Conservation (phyloP, 2,113 vertebrate genomes). For the Callospermophilus lateralis region DNA sequence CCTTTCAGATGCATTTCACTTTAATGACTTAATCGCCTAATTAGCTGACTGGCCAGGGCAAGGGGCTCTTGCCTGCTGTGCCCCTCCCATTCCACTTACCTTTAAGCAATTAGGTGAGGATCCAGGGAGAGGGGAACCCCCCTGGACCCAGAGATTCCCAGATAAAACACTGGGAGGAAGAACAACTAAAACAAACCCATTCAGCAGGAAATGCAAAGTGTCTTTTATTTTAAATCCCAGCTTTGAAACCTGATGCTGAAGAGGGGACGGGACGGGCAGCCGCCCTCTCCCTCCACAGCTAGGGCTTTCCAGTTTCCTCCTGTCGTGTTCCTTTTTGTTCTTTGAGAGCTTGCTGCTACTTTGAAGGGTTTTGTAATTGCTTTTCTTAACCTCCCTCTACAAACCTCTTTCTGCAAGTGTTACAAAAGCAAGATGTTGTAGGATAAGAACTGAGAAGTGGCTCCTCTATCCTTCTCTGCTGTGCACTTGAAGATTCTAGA, state of each 20-base stretch:
- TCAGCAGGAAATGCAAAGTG: conserved; percentile 82
- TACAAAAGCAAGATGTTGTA: too few species aligned
- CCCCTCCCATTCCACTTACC: conserved; percentile 89
- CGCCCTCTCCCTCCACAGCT: too few species aligned
- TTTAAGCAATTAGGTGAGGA: conserved; percentile 86
- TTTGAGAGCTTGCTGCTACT: background rate
- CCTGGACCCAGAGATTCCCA: background rate
- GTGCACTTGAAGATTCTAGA: background rate
- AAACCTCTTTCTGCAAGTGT: background rate
- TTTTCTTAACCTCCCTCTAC: background rate
- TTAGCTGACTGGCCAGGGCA: conserved; percentile 94
- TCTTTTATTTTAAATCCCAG: conserved; percentile 79
- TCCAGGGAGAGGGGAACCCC: conserved; percentile 54
- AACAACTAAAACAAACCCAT: conserved; percentile 83
- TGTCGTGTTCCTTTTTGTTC: background rate
- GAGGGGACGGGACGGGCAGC: fast-evolving
- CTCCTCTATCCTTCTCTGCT: background rate
- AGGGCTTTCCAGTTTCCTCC: background rate
- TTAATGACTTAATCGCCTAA: conserved; percentile 98
- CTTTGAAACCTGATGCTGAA: background rate
- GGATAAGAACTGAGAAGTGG: background rate
- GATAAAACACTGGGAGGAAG: conserved; percentile 79
- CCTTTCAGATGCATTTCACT: conserved; percentile 91
- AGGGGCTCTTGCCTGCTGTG: conserved; percentile 89
- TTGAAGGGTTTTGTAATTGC: background rate